phyloP scores from a whole-genome alignment of 2,797 vertebrate species.

The Clamator glandarius region DNA sequence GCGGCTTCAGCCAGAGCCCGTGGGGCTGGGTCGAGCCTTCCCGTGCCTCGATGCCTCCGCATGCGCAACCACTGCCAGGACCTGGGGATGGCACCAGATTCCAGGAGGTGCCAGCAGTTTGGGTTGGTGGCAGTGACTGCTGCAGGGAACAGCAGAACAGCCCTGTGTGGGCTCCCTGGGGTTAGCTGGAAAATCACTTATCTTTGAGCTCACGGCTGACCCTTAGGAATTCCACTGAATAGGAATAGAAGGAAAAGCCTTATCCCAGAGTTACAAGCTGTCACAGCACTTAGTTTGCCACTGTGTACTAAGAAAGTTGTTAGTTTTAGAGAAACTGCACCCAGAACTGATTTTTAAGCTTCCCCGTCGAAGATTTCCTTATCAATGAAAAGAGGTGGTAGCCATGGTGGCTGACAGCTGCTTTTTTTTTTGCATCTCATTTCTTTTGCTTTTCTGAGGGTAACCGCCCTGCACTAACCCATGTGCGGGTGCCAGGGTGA shows the following conservation, averaged over 20 bases:
- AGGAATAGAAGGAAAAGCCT: not conserved
- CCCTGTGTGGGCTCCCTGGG: not conserved
- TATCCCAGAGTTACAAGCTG: not conserved
- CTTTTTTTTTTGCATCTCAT: accelerated
- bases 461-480: not conserved
- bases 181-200: not conserved
- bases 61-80: accelerated
- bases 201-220: not conserved
- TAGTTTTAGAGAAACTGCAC: not conserved
- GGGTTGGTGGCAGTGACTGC: accelerated
- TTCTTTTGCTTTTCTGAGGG: no score
- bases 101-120: not conserved
- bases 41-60: no score
- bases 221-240: accelerated
- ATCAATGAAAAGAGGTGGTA: accelerated
- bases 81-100: accelerated
- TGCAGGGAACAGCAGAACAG: accelerated
- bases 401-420: not conserved
- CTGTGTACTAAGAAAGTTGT: not conserved
- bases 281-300: not conserved
- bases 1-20: accelerated
- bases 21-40: not conserved
- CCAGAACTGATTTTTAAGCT: not conserved
- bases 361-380: accelerated
- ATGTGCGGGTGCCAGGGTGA: no score